Base-by-base conservation (phyloP, 2,888 invertebrate genomes). In the Strigamia crassipes region DNA sequence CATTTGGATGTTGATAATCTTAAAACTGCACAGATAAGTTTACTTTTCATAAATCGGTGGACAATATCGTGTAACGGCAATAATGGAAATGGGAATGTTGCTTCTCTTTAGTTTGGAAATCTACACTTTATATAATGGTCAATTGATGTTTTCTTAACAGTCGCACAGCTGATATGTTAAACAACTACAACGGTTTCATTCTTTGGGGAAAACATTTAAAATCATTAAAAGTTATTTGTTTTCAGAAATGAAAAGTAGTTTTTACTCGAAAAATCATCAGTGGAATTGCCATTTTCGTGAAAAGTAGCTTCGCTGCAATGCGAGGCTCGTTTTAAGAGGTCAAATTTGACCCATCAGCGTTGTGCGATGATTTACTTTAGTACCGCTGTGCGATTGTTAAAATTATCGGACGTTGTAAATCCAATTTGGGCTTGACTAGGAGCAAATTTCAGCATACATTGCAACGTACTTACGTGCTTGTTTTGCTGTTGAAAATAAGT, bases 51-150 rank as follows among this genome's bases (percentile, higher is more conserved):
- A 27, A 73, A 73, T 12, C 9, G 9, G 73, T 27, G 73, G 73
- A 61, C 23, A 23, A 31, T 31, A 73, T 73, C 73, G 73, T 73
- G 73, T 73, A 73, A 31, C 23, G 12, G 73, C 73, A 73, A 73
- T 73, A 73, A 73, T 73, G 31, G 27, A 31, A 31, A 15, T 31
- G 73, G 73, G 73, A 73, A 31, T 73, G 73, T 73, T 73, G 73
- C 73, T 73, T 56, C 13, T n/a, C 46, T n/a, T 56, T 18, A 18
- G 18, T 56, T 56, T 56, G 56, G n/a, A 56, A n/a, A 56, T 18
- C 15, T 18, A 56, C 9, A 9, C 18, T 56, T 56, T 46, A 9
- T 46, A 46, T 38, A 38, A 38, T 38, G 38, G 38, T 38, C 0
- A 38, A 38, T 38, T 38, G 38, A 38, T 38, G 38, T 38, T 38